Base-by-base conservation (phyloP, 1,140 invertebrate genomes). In the Hycleus phaleratus region DNA sequence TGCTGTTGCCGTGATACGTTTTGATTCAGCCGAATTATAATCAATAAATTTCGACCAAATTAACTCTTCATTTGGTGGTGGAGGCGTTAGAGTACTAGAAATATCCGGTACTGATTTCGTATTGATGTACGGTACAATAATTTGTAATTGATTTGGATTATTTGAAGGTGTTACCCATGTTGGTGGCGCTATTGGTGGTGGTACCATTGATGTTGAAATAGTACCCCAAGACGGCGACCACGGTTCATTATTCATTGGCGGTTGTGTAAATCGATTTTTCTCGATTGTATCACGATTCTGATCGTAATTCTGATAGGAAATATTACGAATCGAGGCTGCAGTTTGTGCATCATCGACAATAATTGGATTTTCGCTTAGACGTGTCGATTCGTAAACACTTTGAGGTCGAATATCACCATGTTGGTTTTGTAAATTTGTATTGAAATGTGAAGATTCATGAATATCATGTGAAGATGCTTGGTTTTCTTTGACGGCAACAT, bases 71-170 rank as follows among this genome's bases (percentile, higher is more conserved):
- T 54, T 64, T 3, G 60, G 46, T 6, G 66, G 60, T 8, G 68
- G 68, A 56, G 67, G 68, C 9, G 10, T 10, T n/a, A n/a, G 10
- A 7, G 32, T 32, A 32, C 32, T 32, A n/a, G 61, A 64, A 42
- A 64, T 69, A 47, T 67, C 54, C 9, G 66, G 63, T 24, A 62
- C 56, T 32, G 62, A 40, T 2, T 61, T 63, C 3, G 64, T 62
- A 39, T 66, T 81, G 1, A 83, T 86, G 62, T 89, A 90, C 0
- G 88, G 87, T 57, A 90, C 85, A 38, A 90, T 86, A 54, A 89
- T 85, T 74, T 89, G 87, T 9, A 85, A 77, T 71, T 84, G 73
- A 69, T 81, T 82, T n/a, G 77, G 72, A 56, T 72, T 72, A 54
- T 66, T 68, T 1, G 67, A 68, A n/a, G 65, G 57, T 12, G 60